Base-by-base conservation (phyloP, 2,797 vertebrate genomes). In the Muscicapa striata region DNA sequence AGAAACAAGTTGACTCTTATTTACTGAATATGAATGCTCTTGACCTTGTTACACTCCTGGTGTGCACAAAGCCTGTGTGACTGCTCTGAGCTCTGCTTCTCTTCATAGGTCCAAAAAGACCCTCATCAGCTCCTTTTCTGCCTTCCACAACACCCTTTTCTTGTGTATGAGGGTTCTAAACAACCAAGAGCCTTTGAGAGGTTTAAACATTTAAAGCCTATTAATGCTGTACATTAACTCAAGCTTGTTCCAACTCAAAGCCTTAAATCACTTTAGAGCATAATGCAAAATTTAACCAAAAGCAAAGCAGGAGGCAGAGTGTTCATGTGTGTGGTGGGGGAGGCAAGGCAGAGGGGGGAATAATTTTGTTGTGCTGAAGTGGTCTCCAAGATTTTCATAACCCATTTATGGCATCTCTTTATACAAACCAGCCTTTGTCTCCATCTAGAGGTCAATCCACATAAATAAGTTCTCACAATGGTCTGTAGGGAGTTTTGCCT, bases 181-280 rank as follows among this genome's bases (percentile, higher is more conserved):
- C 43, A 75, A 64, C 32, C 68, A 43, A 85, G 45, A 94, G 29
- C 77, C 38, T 49, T 76, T 76, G 80, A 95, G 77, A 69, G 51
- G 32, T 87, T 95, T 93, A 92, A 94, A 85, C 75, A 92, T 83
- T 84, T 87, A 92, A 94, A 95, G 69, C 66, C 55, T 84, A 52
- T 90, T 95, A 96, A 68, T 0, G 0, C 58, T 69, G 48, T 81
- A 78, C 73, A 63, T 92, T 85, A 95, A 69, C 41, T 84, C 79
- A 63, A 88, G 82, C 78, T 69, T 55, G 29, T 69, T 89, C 55
- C 79, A 69, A 24, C 63, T 86, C 0, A 4, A 86, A 75, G 45
- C 74, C 73, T 93, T 91, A 84, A 73, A 90, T 81, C 59, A 86
- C 63, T 92, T 91, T 12, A 69, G 26, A 90, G 22, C 21, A 7